These are phyloP conservation scores for Carpatolechia fugitivella DNA, from an alignment of 2,888 invertebrate genomes.

Conservation along the genomic window DNA sequence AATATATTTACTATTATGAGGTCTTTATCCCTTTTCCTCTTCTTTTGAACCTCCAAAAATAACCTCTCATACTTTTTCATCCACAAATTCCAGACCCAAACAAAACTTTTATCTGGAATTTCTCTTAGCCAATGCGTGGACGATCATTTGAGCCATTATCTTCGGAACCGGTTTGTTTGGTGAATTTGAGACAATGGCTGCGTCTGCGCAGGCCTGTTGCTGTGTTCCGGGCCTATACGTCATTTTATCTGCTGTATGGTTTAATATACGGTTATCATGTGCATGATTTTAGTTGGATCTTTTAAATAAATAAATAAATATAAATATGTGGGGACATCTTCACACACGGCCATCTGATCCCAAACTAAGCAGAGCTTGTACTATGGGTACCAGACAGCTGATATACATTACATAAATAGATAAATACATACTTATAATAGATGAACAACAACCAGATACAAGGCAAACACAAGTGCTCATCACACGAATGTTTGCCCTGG, in stretches of 20 bases:
- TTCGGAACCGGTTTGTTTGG: slow-evolving; percentile 65
- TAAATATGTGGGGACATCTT: too few relatives aligned
- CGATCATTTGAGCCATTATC: slow-evolving; percentile 60
- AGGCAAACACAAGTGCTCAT: too few relatives aligned
- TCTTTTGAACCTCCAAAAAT: not conserved
- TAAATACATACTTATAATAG: too few relatives aligned
- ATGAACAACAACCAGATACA: too few relatives aligned
- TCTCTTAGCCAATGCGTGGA: slow-evolving; percentile 44
- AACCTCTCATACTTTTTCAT: slow-evolving; percentile 11
- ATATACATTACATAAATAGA: too few relatives aligned
- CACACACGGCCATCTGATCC: too few relatives aligned
- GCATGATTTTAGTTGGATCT: not conserved
- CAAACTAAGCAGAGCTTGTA: too few relatives aligned
- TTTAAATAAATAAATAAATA: too few relatives aligned
- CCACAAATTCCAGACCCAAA: slow-evolving; percentile 25
- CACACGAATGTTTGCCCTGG: too few relatives aligned
- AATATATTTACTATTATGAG: slow-evolving; percentile 29
- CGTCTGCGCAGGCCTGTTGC: slow-evolving; percentile 23
- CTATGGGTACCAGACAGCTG: too few relatives aligned
- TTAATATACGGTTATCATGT: not conserved
- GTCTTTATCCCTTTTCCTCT: slow-evolving; percentile 25
- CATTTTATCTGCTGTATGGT: slow-evolving; percentile 21
- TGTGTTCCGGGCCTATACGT: slow-evolving; percentile 45
- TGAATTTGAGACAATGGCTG: slow-evolving; percentile 67
- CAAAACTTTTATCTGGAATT: slow-evolving; percentile 43